phyloP scores from a whole-genome alignment of 2,888 invertebrate genomes.

The Nebria brevicollis region DNA sequence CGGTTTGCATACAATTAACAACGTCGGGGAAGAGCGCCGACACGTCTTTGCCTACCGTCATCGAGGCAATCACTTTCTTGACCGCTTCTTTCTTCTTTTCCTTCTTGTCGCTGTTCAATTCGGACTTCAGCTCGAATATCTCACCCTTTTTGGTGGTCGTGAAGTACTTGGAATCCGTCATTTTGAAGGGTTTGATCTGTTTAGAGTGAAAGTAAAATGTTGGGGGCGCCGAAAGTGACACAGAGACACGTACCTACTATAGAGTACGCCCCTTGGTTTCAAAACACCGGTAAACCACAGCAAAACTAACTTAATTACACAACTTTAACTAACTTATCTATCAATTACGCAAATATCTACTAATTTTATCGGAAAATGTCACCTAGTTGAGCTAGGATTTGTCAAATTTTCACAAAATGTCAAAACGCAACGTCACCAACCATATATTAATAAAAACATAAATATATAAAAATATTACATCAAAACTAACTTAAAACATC shows the following conservation, averaged over 20 bases:
- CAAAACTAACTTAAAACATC: too few species aligned
- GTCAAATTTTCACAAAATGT: background rate
- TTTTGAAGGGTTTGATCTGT: conserved; percentile 58
- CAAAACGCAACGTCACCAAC: background rate
- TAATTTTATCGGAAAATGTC: background rate
- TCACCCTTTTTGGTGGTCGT: conserved; percentile 99
- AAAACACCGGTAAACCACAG: background rate
- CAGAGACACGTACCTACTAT: conserved; percentile 27
- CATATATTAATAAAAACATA: too few species aligned
- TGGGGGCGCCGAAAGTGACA: background rate
- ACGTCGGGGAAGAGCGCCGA: conserved; percentile 98
- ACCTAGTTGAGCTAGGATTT: background rate
- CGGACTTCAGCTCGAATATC: conserved; percentile 98
- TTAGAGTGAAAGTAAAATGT: background rate
- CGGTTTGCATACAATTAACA: conserved; percentile 99
- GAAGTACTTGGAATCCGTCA: conserved; percentile 99
- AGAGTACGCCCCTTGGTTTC: conserved; percentile 26
- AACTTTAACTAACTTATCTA: background rate
- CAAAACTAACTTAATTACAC: background rate
- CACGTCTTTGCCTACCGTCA: conserved; percentile 99
- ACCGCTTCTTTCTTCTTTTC: conserved; percentile 99
- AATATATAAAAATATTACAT: too few species aligned
- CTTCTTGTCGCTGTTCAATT: conserved; percentile 98
- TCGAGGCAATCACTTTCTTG: conserved; percentile 99
- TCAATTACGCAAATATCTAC: background rate